phyloP scores from a whole-genome alignment of 2,113 vertebrate species.

The Mastomys coucha region DNA sequence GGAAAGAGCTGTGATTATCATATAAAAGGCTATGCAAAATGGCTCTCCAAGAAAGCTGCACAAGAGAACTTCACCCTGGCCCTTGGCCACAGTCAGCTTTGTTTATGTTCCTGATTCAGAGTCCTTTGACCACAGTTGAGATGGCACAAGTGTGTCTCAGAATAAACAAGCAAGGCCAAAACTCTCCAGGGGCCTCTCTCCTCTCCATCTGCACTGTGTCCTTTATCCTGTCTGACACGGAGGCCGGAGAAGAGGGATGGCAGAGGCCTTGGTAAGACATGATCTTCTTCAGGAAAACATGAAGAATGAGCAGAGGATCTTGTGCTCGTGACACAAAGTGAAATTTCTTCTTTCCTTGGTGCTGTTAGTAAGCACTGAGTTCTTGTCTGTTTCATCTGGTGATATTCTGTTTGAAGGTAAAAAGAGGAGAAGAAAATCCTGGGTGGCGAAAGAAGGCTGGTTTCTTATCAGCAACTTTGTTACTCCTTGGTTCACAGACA shows the following conservation, averaged over 20 bases:
- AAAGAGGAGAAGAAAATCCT: not conserved
- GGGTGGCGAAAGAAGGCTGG: slow-evolving; percentile 30
- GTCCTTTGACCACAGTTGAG: slow-evolving; percentile 84
- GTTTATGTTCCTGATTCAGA: slow-evolving; percentile 86
- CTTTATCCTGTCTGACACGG: slow-evolving; percentile 76
- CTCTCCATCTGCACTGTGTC: slow-evolving; percentile 76
- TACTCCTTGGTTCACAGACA: not conserved
- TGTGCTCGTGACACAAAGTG: slow-evolving; percentile 64
- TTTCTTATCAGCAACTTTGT: not conserved
- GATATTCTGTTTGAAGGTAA: slow-evolving; percentile 69
- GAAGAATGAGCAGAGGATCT: slow-evolving; percentile 70
- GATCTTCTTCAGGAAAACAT: slow-evolving; percentile 78
- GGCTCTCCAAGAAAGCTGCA: slow-evolving; percentile 67
- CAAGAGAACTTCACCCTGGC: slow-evolving; percentile 86
- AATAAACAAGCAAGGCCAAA: slow-evolving; percentile 85
- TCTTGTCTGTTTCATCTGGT: slow-evolving; percentile 72
- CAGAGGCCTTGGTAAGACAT: slow-evolving; percentile 70
- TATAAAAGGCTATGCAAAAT: slow-evolving; percentile 88
- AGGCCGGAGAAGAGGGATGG: slow-evolving; percentile 39
- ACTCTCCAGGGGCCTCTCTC: slow-evolving; percentile 80
- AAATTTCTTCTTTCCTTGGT: slow-evolving; percentile 70
- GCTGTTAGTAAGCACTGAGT: slow-evolving; percentile 75
- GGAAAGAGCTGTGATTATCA: slow-evolving; percentile 84
- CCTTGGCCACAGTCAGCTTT: slow-evolving; percentile 82
- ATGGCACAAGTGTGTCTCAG: slow-evolving; percentile 81